Evolutionary conservation across 2,797 vertebrate species (phyloP).

Genomic region (Danio tinwini): DNA sequence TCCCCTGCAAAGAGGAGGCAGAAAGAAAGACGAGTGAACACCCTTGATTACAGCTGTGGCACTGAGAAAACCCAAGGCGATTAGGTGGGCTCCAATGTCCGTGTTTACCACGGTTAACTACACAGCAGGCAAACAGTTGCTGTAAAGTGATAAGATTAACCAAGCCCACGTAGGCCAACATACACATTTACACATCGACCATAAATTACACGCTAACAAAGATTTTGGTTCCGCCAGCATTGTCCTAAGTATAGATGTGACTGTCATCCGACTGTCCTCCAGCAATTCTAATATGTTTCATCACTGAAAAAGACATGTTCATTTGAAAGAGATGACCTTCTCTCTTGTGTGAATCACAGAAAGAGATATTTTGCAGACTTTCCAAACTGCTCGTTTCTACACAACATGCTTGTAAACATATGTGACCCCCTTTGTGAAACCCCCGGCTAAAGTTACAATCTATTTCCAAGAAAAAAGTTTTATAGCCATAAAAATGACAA

Average conservation of each 20-base stretch:
- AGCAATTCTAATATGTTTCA: constrained; percentile 4
- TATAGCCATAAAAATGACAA: no score
- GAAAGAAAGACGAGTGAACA: constrained; percentile 45
- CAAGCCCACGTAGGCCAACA: constrained; percentile 45
- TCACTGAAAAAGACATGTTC: not conserved
- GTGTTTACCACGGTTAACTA: constrained; percentile 49
- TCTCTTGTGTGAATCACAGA: not conserved
- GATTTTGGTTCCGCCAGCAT: constrained; percentile 8
- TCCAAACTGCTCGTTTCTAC: not conserved
- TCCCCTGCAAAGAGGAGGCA: constrained; percentile 70
- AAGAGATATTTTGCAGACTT: not conserved
- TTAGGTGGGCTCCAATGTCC: constrained; percentile 59
- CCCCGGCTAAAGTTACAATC: no score
- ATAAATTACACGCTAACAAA: constrained; percentile 38
- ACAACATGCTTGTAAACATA: not conserved
- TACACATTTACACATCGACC: constrained; percentile 40
- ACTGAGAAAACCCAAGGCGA: constrained; percentile 56
- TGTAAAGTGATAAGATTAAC: constrained; percentile 59
- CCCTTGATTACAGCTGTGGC: constrained; percentile 59
- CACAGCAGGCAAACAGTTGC: constrained; percentile 59
- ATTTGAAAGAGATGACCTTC: constrained; percentile 8
- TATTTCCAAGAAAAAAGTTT: no score
- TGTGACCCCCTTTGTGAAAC: no score
- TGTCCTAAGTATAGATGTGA: constrained; percentile 12
- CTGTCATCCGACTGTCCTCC: not conserved